Percentiles rank a stretch among this genome's conserved stretches.
phyloP scores from a whole-genome alignment of 2,113 vertebrate species.

The Acrocephalus kingi region DNA sequence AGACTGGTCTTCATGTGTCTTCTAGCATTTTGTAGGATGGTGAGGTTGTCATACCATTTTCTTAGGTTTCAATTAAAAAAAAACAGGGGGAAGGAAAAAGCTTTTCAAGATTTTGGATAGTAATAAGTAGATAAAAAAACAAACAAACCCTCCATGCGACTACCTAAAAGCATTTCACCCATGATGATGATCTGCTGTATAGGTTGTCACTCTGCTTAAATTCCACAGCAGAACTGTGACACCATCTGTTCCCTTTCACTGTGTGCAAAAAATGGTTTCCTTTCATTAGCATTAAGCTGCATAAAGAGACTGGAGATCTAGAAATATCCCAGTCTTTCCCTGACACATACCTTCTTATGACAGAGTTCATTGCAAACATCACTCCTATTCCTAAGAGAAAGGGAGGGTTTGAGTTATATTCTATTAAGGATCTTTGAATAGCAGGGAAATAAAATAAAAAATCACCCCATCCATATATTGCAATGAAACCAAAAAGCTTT shows the following conservation, averaged over 20 bases:
- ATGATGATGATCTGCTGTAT: conserved; percentile 50
- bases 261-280: conserved; percentile 66
- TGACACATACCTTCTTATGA: conserved; percentile 28
- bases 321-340: conserved; percentile 31
- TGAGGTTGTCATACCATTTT: background rate
- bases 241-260: conserved; percentile 70
- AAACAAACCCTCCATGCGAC: conserved; percentile 16
- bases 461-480: background rate
- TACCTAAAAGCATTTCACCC: conserved; percentile 40
- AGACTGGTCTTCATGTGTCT: background rate
- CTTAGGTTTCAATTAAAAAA: background rate
- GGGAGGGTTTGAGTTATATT: background rate
- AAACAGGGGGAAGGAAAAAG: background rate
- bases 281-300: conserved; percentile 67
- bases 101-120: background rate
- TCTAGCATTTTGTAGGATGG: background rate
- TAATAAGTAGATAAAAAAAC: conserved; percentile 34
- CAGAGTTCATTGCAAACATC: conserved; percentile 4
- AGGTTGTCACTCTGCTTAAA: conserved; percentile 67
- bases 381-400: background rate
- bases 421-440: background rate
- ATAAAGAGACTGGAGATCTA: conserved; percentile 46
- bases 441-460: background rate
- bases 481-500: background rate
- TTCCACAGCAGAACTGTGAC: conserved; percentile 68